These are phyloP conservation scores for Oscheius sp. DNA, from an alignment of 1,140 invertebrate genomes.

Conservation along the genomic window DNA sequence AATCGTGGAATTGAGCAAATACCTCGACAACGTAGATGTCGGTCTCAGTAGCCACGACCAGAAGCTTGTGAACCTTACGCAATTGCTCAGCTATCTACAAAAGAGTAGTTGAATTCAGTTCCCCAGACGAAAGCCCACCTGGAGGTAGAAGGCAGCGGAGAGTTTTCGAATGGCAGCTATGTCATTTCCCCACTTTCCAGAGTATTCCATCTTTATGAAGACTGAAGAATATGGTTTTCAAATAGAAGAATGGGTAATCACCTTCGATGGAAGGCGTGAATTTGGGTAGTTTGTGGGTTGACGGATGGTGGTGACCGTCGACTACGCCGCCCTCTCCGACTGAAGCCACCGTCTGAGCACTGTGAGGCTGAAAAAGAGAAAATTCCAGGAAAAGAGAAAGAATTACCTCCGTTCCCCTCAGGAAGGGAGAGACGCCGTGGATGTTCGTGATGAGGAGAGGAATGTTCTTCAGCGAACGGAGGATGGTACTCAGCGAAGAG, in stretches of 20 bases:
- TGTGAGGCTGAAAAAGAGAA: background rate
- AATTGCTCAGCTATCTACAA: slow-evolving; percentile 18
- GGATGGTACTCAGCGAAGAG: background rate
- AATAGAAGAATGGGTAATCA: background rate
- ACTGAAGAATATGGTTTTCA: slow-evolving; percentile 10
- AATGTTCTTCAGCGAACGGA: slow-evolving; percentile 19
- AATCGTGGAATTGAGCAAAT: background rate
- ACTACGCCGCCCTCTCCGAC: background rate
- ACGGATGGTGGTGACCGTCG: background rate
- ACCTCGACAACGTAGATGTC: slow-evolving; percentile 11
- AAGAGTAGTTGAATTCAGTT: background rate
- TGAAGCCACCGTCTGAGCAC: background rate
- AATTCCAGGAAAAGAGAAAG: background rate
- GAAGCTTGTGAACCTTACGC: background rate
- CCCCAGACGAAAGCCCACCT: background rate
- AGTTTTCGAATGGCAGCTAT: slow-evolving; percentile 19
- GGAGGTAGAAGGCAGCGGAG: slow-evolving; percentile 15
- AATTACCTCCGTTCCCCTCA: slow-evolving; percentile 31
- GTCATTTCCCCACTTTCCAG: slow-evolving; percentile 35
- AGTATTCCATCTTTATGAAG: slow-evolving; percentile 31
- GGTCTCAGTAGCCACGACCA: slow-evolving; percentile 3
- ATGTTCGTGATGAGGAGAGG: slow-evolving; percentile 30
- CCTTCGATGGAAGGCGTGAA: slow-evolving; percentile 12
- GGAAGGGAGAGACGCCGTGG: slow-evolving; percentile 16
- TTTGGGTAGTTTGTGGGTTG: slow-evolving; percentile 13